Conservation (phyloP, 1,140 invertebrate species). For the Lepidostoma basale region DNA sequence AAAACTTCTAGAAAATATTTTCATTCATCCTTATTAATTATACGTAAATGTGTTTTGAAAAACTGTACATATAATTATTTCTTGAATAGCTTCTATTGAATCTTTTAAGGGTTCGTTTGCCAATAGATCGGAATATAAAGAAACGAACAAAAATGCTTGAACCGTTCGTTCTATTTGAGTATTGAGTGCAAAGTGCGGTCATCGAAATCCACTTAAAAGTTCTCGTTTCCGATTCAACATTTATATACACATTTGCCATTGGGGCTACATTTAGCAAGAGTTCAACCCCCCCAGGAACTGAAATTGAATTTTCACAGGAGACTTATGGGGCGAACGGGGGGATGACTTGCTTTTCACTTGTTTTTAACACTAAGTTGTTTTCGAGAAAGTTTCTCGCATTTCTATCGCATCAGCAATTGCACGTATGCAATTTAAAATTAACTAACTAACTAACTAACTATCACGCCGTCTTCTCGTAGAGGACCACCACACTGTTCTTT, state of each 20-base stretch:
- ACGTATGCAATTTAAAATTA: no score
- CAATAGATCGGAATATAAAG: no score
- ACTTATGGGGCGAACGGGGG: background rate
- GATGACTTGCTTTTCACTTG: constrained; percentile 3
- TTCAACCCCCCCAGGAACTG: background rate
- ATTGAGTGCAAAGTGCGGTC: constrained; percentile 28
- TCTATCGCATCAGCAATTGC: no score
- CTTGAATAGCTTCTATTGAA: no score
- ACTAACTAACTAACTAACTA: no score
- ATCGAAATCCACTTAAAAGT: constrained; percentile 35
- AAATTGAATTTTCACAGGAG: constrained; percentile 3
- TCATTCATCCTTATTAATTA: no score
- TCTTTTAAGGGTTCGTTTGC: no score
- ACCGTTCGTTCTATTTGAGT: constrained; percentile 19
- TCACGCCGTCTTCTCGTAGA: no score
- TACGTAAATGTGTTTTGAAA: no score
- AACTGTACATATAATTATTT: no score
- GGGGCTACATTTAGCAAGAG: background rate
- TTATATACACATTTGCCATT: background rate
- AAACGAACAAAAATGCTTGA: background rate
- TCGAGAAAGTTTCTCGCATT: background rate
- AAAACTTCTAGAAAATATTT: no score
- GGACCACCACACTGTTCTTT: no score
- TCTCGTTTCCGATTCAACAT: constrained; percentile 16
- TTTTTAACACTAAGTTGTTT: background rate